Evolutionary conservation across 2,797 vertebrate species (phyloP).

Genomic region (Poeciliopsis paucimaculata): DNA sequence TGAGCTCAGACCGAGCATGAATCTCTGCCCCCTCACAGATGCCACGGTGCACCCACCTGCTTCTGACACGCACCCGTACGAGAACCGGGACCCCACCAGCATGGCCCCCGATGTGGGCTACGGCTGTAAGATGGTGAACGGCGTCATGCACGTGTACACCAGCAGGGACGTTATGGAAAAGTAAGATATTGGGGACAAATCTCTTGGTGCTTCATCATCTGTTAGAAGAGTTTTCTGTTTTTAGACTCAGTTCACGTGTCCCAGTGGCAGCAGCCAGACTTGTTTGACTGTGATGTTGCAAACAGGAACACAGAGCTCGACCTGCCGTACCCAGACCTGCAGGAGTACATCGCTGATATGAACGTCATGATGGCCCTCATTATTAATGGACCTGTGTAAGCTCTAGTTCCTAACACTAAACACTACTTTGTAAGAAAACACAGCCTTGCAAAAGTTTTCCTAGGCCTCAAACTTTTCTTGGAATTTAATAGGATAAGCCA

Average conservation of each 20-base stretch:
- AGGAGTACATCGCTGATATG: constrained; percentile 94
- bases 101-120: constrained; percentile 89
- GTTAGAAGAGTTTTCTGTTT: constrained; percentile 11
- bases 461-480: too few species aligned
- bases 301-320: constrained; percentile 89
- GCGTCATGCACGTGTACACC: constrained; percentile 91
- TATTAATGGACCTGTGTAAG: constrained; percentile 96
- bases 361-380: constrained; percentile 98
- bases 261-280: constrained; percentile 1
- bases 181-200: constrained; percentile 76
- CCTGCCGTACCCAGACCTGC: constrained; percentile 90
- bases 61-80: constrained; percentile 88
- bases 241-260: constrained; percentile 29
- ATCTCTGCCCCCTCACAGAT: constrained; percentile 76
- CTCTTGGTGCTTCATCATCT: constrained; percentile 66
- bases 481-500: background rate
- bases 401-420: background rate
- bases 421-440: background rate
- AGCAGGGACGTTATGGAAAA: constrained; percentile 75
- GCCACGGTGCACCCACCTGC: constrained; percentile 87
- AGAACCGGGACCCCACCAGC: constrained; percentile 83
- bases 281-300: constrained; percentile 30
- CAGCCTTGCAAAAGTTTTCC: background rate
- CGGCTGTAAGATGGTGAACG: constrained; percentile 90
- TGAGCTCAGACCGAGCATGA: constrained; percentile 25